Evolutionary conservation across 2,888 invertebrate genomes (phyloP), one percentile per base, ranked within the genome.

Genomic region (Lasiommata megera): DNA sequence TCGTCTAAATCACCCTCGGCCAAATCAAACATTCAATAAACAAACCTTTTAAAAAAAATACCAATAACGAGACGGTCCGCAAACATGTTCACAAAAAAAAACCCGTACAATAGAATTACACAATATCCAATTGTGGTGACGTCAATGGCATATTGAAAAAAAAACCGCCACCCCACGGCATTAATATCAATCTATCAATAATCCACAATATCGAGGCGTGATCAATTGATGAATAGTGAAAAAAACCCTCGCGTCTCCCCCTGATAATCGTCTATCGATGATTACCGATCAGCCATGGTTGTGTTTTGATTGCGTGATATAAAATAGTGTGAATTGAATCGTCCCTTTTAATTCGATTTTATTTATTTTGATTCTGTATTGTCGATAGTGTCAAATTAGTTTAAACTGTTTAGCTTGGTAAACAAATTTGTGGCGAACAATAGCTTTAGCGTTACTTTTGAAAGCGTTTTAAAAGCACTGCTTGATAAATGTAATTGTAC

Each of bases 101-200:
- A 80, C 29, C 16, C 79, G 73, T 70, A 70, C 73, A 72, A 74
- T 76, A 77, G 81, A 80, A 81, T 81, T 80, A 81, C 67, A 85
- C 67, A 85, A 82, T 85, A 82, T 77, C 73, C 80, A 82, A 88
- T 88, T 89, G 88, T 85, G 86, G 88, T 78, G 64, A 67, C 79
- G 78, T 81, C 84, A 81, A 82, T 68, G 74, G 62, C 72, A 72
- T 80, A 80, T 80, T 80, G 73, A 80, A 85, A 85, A 58, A 40
- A 61, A 84, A 83, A 83, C 73, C 71, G 68, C 71, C 77, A 84
- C 88, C 89, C 88, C 79, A 83, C 79, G 61, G 72, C 80, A 86
- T 88, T 84, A 85, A 86, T 87, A 86, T 83, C 87, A 86, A 88
- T 88, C 84, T 87, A 88, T 88, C 89, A 89, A 89, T 90, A 87